These are phyloP conservation scores for Celastrina argiolus DNA, from an alignment of 2,888 invertebrate species.

Conservation along the genomic window DNA sequence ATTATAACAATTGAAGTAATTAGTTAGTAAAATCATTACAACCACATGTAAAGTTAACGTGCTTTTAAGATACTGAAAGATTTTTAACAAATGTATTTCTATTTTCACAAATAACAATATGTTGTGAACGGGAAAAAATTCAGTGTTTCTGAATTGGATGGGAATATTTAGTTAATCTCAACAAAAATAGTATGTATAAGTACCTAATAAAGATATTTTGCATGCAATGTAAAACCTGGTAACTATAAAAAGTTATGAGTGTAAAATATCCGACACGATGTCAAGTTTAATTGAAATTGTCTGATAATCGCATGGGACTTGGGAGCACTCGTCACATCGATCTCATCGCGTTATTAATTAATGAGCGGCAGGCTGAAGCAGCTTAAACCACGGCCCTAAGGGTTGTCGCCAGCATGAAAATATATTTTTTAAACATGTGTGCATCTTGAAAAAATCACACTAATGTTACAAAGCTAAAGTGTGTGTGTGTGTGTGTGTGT, in stretches of 20 bases:
- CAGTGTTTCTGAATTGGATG: too few species aligned
- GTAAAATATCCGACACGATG: neutral
- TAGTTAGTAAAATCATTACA: neutral
- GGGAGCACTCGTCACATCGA: conserved; percentile 4
- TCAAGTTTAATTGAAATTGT: neutral
- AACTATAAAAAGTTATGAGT: neutral
- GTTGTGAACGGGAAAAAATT: too few species aligned
- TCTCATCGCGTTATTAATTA: conserved; percentile 5
- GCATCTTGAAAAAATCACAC: too few species aligned
- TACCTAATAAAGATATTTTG: neutral
- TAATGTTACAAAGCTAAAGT: neutral
- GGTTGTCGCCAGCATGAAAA: neutral
- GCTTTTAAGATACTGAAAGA: neutral
- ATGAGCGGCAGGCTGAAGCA: neutral
- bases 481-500: neutral
- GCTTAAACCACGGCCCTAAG: neutral
- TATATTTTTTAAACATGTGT: too few species aligned
- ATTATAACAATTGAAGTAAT: neutral
- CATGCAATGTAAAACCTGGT: neutral
- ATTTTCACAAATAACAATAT: neutral
- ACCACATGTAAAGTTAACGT: neutral
- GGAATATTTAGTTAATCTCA: too few species aligned
- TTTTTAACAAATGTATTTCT: neutral
- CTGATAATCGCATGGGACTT: neutral
- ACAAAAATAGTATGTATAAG: too few species aligned